phyloP scores from a whole-genome alignment of 2,888 invertebrate species.

The Napeogenes sylphis region DNA sequence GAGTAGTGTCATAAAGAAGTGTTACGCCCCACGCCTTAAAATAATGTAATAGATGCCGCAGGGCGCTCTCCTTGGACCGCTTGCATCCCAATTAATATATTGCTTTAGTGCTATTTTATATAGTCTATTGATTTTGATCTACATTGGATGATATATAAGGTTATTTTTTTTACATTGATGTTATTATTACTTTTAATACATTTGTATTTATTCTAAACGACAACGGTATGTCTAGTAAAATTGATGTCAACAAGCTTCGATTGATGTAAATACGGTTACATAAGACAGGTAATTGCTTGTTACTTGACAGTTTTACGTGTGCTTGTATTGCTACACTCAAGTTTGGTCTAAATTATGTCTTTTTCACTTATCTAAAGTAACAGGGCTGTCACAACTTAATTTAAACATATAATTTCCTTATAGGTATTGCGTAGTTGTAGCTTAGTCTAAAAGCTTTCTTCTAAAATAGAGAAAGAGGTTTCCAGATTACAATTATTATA shows the following conservation, averaged over 20 bases:
- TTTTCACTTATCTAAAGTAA: neutral
- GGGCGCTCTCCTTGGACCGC: conserved; percentile 53
- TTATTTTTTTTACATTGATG: too few species aligned
- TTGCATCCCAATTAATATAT: conserved; percentile 36
- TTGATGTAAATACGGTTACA: conserved; percentile 26
- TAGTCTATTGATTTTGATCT: neutral
- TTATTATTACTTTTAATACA: too few species aligned
- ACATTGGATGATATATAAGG: neutral
- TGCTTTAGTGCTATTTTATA: neutral
- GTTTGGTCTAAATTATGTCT: neutral
- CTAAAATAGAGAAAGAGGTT: too few species aligned
- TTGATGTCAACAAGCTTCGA: conserved; percentile 18
- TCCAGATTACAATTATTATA: too few species aligned
- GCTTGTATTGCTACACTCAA: neutral
- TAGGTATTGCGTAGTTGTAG: too few species aligned
- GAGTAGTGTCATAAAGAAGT: conserved; percentile 50
- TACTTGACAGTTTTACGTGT: conserved; percentile 11
- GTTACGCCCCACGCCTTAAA: conserved; percentile 42
- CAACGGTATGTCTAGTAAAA: too few species aligned
- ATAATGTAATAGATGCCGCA: conserved; percentile 49
- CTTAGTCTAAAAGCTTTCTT: too few species aligned
- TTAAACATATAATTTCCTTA: too few species aligned
- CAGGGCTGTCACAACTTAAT: neutral
- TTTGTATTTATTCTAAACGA: too few species aligned
- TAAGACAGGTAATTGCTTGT: conserved; percentile 27